These are phyloP conservation scores for Tenthredo mesomela DNA, from an alignment of 2,888 invertebrate species.

Conservation along the genomic window DNA sequence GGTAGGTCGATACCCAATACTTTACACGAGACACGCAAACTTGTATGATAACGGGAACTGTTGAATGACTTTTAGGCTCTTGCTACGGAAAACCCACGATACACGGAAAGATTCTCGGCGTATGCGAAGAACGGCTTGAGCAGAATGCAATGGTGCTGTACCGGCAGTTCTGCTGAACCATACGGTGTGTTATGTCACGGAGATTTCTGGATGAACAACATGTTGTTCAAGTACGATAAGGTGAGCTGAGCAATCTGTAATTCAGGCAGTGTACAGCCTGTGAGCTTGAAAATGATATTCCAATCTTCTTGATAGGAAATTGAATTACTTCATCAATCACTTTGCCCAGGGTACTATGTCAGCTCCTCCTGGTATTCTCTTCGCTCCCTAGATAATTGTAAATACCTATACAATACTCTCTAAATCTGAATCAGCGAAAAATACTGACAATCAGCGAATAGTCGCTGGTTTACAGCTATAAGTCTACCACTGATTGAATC, in stretches of 20 bases:
- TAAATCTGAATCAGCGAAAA: too few relatives aligned
- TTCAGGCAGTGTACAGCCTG: neutral
- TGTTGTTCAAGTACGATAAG: constrained; percentile 63
- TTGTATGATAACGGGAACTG: neutral
- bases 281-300: neutral
- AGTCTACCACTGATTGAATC: too few relatives aligned
- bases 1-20: neutral
- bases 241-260: constrained; percentile 47
- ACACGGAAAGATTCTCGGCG: constrained; percentile 56
- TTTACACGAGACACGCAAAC: neutral
- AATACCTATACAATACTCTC: neutral
- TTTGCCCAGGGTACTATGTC: neutral
- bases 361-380: neutral
- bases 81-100: constrained; percentile 55
- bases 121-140: constrained; percentile 53
- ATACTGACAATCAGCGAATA: too few relatives aligned
- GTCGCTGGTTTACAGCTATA: too few relatives aligned
- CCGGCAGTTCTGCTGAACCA: constrained; percentile 61
- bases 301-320: neutral
- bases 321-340: neutral
- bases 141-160: constrained; percentile 14
- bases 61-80: constrained; percentile 44
- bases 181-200: constrained; percentile 63
- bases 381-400: neutral
- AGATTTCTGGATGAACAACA: constrained; percentile 63